Percentiles rank a stretch among this genome's conserved stretches.
Evolutionary conservation across 2,113 vertebrate species (phyloP).

Genomic region (Jaculus jaculus): DNA sequence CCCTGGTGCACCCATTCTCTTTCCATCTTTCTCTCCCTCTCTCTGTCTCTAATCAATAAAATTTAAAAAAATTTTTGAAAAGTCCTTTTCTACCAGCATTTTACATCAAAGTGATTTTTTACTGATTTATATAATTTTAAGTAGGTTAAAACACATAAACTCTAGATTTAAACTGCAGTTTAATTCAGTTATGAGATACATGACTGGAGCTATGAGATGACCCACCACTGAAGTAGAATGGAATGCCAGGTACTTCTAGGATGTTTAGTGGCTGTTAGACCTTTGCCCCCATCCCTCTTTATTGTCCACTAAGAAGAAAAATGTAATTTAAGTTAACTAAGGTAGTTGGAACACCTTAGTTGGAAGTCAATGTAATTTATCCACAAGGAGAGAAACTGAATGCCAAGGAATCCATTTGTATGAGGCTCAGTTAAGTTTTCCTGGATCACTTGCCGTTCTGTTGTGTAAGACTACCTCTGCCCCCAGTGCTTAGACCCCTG

Average conservation of each 20-base stretch:
- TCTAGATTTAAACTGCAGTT: conserved; percentile 1
- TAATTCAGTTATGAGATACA: not conserved
- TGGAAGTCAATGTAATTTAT: conserved; percentile 9
- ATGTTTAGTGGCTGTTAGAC: not conserved
- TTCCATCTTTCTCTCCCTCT: too few relatives aligned
- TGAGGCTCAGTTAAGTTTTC: not conserved
- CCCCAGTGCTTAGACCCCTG: not conserved
- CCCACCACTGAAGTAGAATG: not conserved
- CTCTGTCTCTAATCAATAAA: too few relatives aligned
- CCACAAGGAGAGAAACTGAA: conserved; percentile 9
- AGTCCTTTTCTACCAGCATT: not conserved
- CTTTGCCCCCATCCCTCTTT: not conserved
- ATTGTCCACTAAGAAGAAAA: not conserved
- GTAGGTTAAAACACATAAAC: not conserved
- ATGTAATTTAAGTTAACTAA: not conserved
- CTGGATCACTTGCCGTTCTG: not conserved
- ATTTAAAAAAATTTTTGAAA: not conserved
- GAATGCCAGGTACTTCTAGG: not conserved
- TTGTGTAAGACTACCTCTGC: not conserved
- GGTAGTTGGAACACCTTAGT: conserved; percentile 26
- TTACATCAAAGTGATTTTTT: not conserved
- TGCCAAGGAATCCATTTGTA: not conserved
- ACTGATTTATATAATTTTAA: not conserved
- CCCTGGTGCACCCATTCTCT: too few relatives aligned
- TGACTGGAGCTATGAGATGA: not conserved